Conservation (phyloP, 1,140 invertebrate genomes). For the Atopsyche davidsoni region DNA sequence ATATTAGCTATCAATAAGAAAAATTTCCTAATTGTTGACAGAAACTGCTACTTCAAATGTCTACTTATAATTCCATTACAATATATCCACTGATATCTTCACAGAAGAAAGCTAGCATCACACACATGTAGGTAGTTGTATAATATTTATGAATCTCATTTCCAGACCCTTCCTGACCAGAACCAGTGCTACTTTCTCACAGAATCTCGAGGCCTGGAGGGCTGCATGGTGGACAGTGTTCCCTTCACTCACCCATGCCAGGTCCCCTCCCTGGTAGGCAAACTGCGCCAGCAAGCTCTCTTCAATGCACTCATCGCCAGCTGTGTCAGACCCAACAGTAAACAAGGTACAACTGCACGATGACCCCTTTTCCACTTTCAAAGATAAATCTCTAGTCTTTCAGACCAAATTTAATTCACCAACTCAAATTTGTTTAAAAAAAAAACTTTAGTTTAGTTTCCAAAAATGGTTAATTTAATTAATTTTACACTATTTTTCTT, state of each 20-base stretch:
- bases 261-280: constrained; percentile 81
- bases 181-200: constrained; percentile 91
- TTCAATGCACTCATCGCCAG: constrained; percentile 86
- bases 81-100: not conserved
- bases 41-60: no score
- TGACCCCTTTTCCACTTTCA: no score
- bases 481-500: no score
- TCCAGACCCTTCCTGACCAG: constrained; percentile 82
- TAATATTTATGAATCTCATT: constrained; percentile 32
- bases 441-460: no score
- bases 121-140: constrained; percentile 5
- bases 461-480: no score
- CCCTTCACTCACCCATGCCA: constrained; percentile 92
- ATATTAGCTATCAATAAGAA: not conserved
- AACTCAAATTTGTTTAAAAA: no score
- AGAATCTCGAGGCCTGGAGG: constrained; percentile 70
- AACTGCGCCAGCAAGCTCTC: constrained; percentile 81
- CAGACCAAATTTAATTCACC: no score
- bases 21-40: not conserved
- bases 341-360: constrained; percentile 66
- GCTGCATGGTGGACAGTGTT: constrained; percentile 73
- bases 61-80: no score
- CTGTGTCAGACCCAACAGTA: constrained; percentile 74
- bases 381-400: no score
- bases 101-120: constrained; percentile 9